Base-by-base conservation (phyloP, 2,888 invertebrate genomes). In the Ennomos quercinarius region DNA sequence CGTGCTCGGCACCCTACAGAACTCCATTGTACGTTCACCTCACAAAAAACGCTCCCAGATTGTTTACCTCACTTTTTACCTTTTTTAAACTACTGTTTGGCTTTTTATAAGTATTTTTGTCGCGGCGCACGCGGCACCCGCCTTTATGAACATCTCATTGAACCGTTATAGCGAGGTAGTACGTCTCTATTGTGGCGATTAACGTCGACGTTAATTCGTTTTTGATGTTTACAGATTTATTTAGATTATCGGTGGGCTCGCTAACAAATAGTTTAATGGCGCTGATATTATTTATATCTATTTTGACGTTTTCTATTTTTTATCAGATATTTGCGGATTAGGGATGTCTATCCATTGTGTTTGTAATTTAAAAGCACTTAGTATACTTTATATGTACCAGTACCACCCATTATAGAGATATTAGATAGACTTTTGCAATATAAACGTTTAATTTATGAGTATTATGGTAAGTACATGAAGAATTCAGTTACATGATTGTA, bases 11-110 rank as follows among this genome's bases (percentile, higher is more conserved):
- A 83, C 89, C 89, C 89, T 71, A 79, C 80, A 72, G 74, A 79
- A 78, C 80, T 76, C 77, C 74, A 83, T 83, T 83, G 84, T 84
- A 76, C 79, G 73, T 67, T 67, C 73, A 36, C 71, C 51, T 65
- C 71, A 82, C 76, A 89, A 90, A 91, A 91, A 89, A 85, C 80
- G 72, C 81, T 73, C 78, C 80, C 88, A 83, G 86, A 87, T 90
- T 91, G 89, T 92, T 91, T 91, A 91, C 91, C 87, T 87, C 91
- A 89, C 86, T 89, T 91, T 91, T 90, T 90, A 89, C 82, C 81
- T 91, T 92, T 91, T 89, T 88, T 76, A 80, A 87, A 86, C 84
- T 86, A 80, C 83, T 85, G 84, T 87, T 86, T 78, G 76, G 75
- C 76, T 86, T 89, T 90, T 89, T 89, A 78, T 81, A 76, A 70